A percentile compares a stretch with the other conserved stretches of the same genome.
These are phyloP conservation scores for Nansenia antarctica DNA, from an alignment of 2,113 vertebrate genomes.

Conservation along the genomic window DNA sequence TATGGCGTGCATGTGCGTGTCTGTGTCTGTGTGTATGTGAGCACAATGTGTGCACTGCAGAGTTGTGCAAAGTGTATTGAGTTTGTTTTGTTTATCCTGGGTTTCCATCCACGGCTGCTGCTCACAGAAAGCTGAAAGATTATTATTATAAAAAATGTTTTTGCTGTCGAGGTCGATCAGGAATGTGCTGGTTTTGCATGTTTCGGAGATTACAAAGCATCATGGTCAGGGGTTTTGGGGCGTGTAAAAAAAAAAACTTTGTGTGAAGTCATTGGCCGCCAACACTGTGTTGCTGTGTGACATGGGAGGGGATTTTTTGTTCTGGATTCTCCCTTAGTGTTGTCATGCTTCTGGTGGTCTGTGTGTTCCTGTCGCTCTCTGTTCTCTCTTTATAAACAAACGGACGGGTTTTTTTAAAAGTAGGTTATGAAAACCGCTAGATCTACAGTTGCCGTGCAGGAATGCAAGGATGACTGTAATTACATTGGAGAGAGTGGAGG, in stretches of 20 bases:
- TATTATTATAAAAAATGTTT: too few species aligned
- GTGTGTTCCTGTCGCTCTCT: constrained; percentile 20
- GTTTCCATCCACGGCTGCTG: too few species aligned
- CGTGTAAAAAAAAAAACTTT: too few species aligned
- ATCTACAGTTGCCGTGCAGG: constrained; percentile 1
- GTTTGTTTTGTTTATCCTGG: constrained; percentile 42
- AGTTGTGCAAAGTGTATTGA: constrained; percentile 1
- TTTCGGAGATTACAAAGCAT: constrained; percentile 71
- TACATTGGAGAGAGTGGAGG: constrained; percentile 6
- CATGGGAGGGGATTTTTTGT: constrained; percentile 70
- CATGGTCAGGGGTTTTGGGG: constrained; percentile 47
- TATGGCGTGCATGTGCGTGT: neutral
- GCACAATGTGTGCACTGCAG: constrained; percentile 5
- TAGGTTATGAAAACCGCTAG: neutral
- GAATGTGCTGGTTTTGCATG: constrained; percentile 71
- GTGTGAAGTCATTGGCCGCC: too few species aligned
- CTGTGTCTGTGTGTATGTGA: constrained; percentile 10
- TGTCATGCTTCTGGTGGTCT: constrained; percentile 55
- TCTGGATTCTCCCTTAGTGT: constrained; percentile 65
- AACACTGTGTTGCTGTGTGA: too few species aligned
- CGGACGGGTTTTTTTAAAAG: constrained; percentile 39
- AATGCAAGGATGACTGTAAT: constrained; percentile 48
- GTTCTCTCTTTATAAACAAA: constrained; percentile 35
- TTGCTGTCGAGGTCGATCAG: constrained; percentile 41
- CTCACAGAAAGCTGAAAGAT: too few species aligned